phyloP scores from a whole-genome alignment of 2,113 vertebrate genomes.

The Bos javanicus region DNA sequence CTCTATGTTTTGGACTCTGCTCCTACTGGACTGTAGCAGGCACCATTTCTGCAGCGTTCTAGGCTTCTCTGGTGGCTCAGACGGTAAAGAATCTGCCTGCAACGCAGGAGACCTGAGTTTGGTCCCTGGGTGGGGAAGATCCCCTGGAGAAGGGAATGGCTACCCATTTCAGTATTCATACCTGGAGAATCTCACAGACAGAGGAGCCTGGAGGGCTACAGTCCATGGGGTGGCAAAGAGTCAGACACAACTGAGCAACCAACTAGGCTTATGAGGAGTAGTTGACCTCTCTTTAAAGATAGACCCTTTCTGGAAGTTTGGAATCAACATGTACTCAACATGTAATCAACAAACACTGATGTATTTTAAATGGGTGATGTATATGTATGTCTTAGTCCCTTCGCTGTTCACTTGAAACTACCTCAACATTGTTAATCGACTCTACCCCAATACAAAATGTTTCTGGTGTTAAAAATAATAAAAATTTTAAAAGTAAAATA shows the following conservation, averaged over 20 bases:
- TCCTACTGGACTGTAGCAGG: background rate
- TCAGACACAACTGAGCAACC: background rate
- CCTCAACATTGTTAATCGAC: background rate
- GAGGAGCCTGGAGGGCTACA: background rate
- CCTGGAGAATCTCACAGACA: background rate
- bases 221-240: background rate
- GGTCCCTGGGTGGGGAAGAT: background rate
- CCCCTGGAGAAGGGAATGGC: background rate
- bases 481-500: background rate
- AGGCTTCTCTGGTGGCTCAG: background rate
- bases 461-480: background rate
- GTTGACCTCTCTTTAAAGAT: background rate
- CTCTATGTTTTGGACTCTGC: background rate
- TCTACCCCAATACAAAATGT: background rate
- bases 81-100: background rate
- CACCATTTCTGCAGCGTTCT: background rate
- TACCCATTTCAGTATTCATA: background rate
- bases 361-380: background rate
- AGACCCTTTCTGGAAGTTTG: background rate
- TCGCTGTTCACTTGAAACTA: background rate
- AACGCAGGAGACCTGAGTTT: background rate
- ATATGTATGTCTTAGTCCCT: background rate
- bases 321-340: background rate
- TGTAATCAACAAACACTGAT: background rate
- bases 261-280: background rate